phyloP scores from a whole-genome alignment of 2,888 invertebrate species.

The Volucella inanis region DNA sequence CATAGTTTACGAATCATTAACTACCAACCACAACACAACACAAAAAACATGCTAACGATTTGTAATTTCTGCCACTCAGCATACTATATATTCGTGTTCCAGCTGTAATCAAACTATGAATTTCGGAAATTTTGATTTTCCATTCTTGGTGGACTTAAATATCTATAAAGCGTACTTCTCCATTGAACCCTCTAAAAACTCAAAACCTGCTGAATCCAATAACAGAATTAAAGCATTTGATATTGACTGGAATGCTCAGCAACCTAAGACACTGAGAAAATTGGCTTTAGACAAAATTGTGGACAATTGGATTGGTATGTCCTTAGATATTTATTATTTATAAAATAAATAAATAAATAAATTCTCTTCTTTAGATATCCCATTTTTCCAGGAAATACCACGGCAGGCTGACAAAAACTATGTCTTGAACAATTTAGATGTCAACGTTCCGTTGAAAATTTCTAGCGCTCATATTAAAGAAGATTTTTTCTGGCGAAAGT shows the following conservation, averaged over 20 bases:
- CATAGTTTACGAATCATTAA: neutral
- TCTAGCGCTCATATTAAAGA: conserved; percentile 80
- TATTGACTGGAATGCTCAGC: conserved; percentile 77
- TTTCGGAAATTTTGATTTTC: conserved; percentile 80
- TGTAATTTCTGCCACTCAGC: neutral
- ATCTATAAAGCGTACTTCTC: conserved; percentile 81
- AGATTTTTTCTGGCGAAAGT: conserved; percentile 82
- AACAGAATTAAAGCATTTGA: conserved; percentile 70
- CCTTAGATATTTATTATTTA: neutral
- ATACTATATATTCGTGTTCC: neutral
- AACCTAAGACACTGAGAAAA: conserved; percentile 80
- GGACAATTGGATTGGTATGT: conserved; percentile 80
- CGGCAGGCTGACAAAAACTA: conserved; percentile 81
- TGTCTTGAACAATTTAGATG: conserved; percentile 80
- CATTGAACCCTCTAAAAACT: conserved; percentile 76
- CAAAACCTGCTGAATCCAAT: conserved; percentile 76
- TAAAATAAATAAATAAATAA: neutral
- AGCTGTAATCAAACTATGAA: conserved; percentile 76
- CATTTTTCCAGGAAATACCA: conserved; percentile 79
- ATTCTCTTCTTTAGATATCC: conserved; percentile 77
- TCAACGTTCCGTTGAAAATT: conserved; percentile 80
- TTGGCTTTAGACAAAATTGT: conserved; percentile 81
- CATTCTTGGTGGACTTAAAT: conserved; percentile 81
- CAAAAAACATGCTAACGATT: neutral
- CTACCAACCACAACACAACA: neutral